phyloP scores from a whole-genome alignment of 2,888 invertebrate genomes.

The Scaptomyza reducta region DNA sequence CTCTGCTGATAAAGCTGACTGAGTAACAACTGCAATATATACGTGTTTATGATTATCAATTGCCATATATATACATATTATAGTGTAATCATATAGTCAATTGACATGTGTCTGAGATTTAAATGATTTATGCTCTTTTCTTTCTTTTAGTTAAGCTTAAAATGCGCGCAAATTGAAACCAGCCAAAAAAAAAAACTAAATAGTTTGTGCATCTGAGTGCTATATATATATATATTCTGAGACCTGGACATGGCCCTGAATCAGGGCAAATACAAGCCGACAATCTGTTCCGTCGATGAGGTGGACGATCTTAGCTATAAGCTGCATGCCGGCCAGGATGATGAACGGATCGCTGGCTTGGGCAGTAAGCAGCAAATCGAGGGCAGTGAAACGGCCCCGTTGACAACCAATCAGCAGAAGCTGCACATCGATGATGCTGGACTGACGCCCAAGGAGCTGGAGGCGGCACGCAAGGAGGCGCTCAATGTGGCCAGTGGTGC shows the following conservation, averaged over 20 bases:
- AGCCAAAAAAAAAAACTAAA: not conserved
- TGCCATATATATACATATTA: conserved; percentile 9
- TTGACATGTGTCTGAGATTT: conserved; percentile 30
- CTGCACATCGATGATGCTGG: conserved; percentile 77
- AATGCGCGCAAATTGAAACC: conserved; percentile 29
- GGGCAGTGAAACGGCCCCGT: conserved; percentile 82
- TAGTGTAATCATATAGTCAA: conserved; percentile 13
- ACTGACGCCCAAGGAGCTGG: conserved; percentile 73
- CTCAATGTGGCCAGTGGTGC: conserved; percentile 37
- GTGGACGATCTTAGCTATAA: conserved; percentile 80
- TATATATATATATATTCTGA: no score
- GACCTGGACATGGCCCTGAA: conserved; percentile 68
- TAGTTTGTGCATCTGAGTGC: conserved; percentile 12
- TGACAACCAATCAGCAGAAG: conserved; percentile 82
- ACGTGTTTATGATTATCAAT: conserved; percentile 29
- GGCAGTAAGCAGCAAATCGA: conserved; percentile 77
- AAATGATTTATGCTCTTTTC: conserved; percentile 25
- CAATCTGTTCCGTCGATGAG: conserved; percentile 80
- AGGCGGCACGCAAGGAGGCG: conserved; percentile 65
- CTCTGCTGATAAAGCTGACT: conserved; percentile 37
- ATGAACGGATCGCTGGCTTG: conserved; percentile 41
- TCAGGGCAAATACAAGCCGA: conserved; percentile 81
- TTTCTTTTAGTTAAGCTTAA: conserved; percentile 25
- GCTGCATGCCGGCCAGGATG: conserved; percentile 65
- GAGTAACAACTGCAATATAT: conserved; percentile 3